Conservation (phyloP, 2,888 invertebrate species). For the Amorpha juglandis region DNA sequence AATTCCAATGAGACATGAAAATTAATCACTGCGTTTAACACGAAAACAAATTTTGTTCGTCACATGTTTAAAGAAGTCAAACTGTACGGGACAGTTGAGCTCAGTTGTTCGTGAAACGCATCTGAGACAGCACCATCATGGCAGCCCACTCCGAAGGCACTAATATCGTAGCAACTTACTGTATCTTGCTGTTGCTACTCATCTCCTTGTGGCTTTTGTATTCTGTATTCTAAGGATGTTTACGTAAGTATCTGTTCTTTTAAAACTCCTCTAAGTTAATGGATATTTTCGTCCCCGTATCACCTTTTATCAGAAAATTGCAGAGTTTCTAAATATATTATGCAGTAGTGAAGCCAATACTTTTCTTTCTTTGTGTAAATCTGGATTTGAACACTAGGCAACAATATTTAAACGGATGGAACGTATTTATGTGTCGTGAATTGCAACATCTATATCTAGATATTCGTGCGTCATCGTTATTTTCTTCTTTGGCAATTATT, state of each 20-base stretch:
- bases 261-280: neutral
- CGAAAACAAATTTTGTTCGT: constrained; percentile 60
- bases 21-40: constrained; percentile 66
- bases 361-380: neutral
- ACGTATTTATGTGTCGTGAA: neutral
- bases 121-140: constrained; percentile 52
- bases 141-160: constrained; percentile 82
- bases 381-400: neutral
- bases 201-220: constrained; percentile 87
- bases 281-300: no score
- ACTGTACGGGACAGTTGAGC: constrained; percentile 50
- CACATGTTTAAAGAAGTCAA: constrained; percentile 54
- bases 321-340: constrained; percentile 4
- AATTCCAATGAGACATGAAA: constrained; percentile 52
- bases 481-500: neutral
- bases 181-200: constrained; percentile 86
- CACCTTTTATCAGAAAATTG: neutral
- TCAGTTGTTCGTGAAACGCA: constrained; percentile 65
- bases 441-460: neutral
- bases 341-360: neutral
- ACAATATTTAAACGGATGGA: neutral
- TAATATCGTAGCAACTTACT: constrained; percentile 87
- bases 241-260: constrained; percentile 47
- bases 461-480: neutral
- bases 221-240: constrained; percentile 78